Conservation (phyloP, 2,113 vertebrate genomes). For the Rhinolophus ferrumequinum region DNA sequence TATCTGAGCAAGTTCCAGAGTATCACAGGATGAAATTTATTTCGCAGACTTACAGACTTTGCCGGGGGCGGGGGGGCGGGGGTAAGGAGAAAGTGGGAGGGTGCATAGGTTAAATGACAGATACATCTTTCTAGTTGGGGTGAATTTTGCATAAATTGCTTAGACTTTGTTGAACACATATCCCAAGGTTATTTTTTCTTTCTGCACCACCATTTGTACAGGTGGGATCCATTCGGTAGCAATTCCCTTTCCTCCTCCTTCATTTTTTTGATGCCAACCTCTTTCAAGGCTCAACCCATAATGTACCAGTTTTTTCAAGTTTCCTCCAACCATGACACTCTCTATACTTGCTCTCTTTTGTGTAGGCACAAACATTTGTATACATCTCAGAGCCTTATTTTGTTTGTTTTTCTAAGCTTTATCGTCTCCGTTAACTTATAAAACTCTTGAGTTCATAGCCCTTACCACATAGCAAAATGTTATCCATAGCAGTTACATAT, state of each 20-base stretch:
- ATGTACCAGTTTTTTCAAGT: neutral
- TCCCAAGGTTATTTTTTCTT: neutral
- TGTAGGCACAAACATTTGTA: neutral
- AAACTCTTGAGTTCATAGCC: neutral
- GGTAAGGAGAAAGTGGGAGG: rapidly evolving
- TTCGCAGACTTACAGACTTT: neutral
- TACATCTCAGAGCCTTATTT: neutral
- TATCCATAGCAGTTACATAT: neutral
- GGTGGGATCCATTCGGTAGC: neutral
- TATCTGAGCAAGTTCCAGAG: neutral
- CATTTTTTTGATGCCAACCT: neutral
- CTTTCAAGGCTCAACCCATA: neutral
- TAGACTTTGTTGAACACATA: neutral
- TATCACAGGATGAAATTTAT: neutral
- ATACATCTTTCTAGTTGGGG: neutral
- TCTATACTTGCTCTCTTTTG: neutral
- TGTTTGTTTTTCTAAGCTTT: neutral
- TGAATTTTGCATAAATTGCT: neutral
- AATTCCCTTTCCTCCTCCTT: neutral
- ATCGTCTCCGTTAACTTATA: neutral
- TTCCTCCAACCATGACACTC: neutral
- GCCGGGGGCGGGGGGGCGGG: too few relatives aligned
- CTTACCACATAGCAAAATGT: neutral
- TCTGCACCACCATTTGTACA: neutral
- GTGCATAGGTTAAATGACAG: neutral